phyloP scores from a whole-genome alignment of 2,888 invertebrate species.

The Chymomyza amoena region DNA sequence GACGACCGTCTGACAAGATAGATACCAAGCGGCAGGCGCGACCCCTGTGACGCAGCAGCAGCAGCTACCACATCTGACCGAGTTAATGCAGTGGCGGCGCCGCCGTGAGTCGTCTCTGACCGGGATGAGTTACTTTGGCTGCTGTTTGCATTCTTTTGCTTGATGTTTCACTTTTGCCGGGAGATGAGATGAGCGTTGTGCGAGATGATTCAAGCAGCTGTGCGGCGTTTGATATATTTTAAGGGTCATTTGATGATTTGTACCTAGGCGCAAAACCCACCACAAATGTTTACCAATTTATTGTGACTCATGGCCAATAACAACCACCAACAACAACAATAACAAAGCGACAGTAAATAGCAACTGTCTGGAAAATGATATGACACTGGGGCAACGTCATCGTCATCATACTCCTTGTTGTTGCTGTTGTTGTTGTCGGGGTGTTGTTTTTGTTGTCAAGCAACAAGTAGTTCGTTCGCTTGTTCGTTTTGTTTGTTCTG shows the following conservation, averaged over 20 bases:
- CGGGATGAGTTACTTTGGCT: background rate
- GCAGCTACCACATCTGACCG: background rate
- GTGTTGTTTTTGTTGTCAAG: slow-evolving; percentile 24
- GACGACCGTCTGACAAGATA: slow-evolving; percentile 34
- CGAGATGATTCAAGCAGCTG: slow-evolving; percentile 54
- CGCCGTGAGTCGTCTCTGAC: background rate
- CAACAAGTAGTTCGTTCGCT: slow-evolving; percentile 57
- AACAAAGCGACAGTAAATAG: slow-evolving; percentile 13
- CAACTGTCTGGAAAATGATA: background rate
- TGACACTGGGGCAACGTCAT: background rate
- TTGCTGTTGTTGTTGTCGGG: background rate
- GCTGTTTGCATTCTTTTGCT: background rate
- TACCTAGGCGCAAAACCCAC: slow-evolving; percentile 25
- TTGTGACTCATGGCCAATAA: slow-evolving; percentile 58
- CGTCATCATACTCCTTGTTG: slow-evolving; percentile 1
- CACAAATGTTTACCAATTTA: slow-evolving; percentile 33
- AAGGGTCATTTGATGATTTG: slow-evolving; percentile 13
- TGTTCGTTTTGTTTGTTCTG: background rate
- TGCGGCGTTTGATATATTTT: slow-evolving; percentile 26
- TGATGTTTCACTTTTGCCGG: slow-evolving; percentile 56
- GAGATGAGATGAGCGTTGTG: slow-evolving; percentile 12
- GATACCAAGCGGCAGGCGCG: background rate
- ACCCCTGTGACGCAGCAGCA: background rate
- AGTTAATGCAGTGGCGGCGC: background rate
- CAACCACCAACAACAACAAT: slow-evolving; percentile 22